Evolutionary conservation across 1,140 invertebrate genomes (phyloP), one percentile per base, ranked within the genome.

Genomic region (Achatina immaculata): DNA sequence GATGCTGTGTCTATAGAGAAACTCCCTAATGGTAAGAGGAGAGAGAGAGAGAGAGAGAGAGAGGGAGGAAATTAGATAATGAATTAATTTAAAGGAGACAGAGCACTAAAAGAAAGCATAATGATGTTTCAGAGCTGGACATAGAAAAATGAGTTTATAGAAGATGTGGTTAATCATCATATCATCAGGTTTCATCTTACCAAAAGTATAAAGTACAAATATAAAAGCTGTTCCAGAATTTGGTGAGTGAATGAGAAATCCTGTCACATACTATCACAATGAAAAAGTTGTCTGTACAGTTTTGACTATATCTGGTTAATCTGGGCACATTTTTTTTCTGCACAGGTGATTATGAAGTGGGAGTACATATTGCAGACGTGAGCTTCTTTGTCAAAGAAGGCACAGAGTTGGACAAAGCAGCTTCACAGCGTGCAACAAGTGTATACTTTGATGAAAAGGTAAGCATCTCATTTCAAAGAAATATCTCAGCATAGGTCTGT

Each of bases 331-430:
- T n/a, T n/a, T n/a, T n/a, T n/a, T n/a, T n/a, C n/a, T n/a, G n/a
- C n/a, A 19, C 83, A 90, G 89, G 86, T 65, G 69, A 77, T 4
- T 90, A 81, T 83, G 87, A 96, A 92, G 93, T 98, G 71, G 97
- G 96, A 28, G 96, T 99, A 24, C 97, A 98, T 87, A 98, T 99
- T 87, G 95, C 97, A 6, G 97, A 99, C 92, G 97, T 98, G 0
- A 93, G 95, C 2, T 95, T 94, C 90, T 98, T 95, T 90, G 91
- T 99, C 31, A 85, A 93, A 74, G 94, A 95, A 88, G 93, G 93
- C 68, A 94, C 94, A 4, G 90, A 91, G 43, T 85, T 97, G 48
- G 96, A 98, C 89, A 88, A 92, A 80, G 92, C 93, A 86, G 96
- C 97, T 1, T 91, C 76, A 93, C 89, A 93, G 74, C 93, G 96